Evolutionary conservation across 2,797 vertebrate genomes (phyloP).

Genomic region (Phataginus tetradactyla): DNA sequence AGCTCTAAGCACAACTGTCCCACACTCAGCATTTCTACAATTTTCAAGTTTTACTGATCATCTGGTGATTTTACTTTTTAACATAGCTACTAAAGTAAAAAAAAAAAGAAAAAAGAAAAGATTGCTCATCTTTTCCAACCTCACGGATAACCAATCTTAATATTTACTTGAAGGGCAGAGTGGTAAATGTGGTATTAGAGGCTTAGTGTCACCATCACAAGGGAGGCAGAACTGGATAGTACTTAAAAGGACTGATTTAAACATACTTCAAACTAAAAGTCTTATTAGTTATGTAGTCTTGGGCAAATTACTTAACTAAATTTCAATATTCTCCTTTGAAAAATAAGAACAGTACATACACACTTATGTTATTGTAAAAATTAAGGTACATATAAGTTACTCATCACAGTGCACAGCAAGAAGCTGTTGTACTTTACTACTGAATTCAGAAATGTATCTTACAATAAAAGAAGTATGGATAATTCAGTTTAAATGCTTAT

Average conservation of each 20-base stretch:
- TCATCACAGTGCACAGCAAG: background rate
- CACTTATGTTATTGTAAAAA: background rate
- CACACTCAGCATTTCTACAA: background rate
- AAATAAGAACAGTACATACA: background rate
- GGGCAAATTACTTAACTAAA: conserved; percentile 44
- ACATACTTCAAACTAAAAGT: background rate
- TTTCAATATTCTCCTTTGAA: conserved; percentile 18
- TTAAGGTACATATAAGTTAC: background rate
- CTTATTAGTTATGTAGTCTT: background rate
- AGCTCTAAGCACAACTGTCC: background rate
- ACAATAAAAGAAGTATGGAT: background rate
- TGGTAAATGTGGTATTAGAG: background rate
- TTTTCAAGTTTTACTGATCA: background rate
- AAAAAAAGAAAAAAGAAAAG: background rate
- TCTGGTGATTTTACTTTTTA: background rate
- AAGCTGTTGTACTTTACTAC: background rate
- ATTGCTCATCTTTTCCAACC: background rate
- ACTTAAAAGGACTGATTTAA: background rate
- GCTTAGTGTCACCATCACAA: background rate
- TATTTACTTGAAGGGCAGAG: background rate
- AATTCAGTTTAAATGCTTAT: background rate
- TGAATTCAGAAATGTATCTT: background rate
- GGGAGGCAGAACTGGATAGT: background rate
- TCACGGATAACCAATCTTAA: background rate
- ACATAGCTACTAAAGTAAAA: background rate